Evolutionary conservation across 1,140 invertebrate species (phyloP), one percentile per base, ranked within the genome.

Genomic region (Ceratina calcarata): DNA sequence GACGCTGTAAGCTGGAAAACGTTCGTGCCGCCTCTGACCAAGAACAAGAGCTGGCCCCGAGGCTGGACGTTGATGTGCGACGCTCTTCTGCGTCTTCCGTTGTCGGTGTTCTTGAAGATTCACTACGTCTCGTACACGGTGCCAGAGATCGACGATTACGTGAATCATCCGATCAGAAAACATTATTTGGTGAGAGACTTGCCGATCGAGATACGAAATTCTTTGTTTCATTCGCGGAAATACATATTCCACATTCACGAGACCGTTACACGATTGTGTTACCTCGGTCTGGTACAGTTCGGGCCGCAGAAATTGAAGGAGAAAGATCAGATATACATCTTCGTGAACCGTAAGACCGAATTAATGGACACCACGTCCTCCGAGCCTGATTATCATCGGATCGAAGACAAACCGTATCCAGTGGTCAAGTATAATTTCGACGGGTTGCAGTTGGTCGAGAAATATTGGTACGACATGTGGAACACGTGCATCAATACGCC

Each of bases 11-110:
- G 90, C 81, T 97, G 96, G 96, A 96, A 95, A 90, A 96, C 95
- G 90, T 97, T 97, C 87, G 91, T 97, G 15, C 95, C 95, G 2
- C 95, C 96, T 1, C 86, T 97, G 57, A 95, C 95, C 1, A 87
- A 90, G 61, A 95, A 97, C 86, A 88, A 86, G 90, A 90, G 94
- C 57, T 96, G 94, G 91, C 92, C 93, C 1, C 55, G 89, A n/a
- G 96, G 97, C 22, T 97, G 96, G 96, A 93, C 94, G n/a, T 93
- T 96, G 61, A 93, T 97, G 82, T 94, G 94, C 78, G 97, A 98
- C 88, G 89, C 96, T 12, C 88, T 97, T 7, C 90, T 96, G 1
- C 93, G 96, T 0, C 91, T 98, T 80, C 97, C 97, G 0, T 84
- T 98, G 0, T 95, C 94, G 0, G 86, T 97, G 15, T 96, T 97